Evolutionary conservation across 2,888 invertebrate species (phyloP), one percentile per base, ranked within the genome.

Genomic region (Anodontia alba): DNA sequence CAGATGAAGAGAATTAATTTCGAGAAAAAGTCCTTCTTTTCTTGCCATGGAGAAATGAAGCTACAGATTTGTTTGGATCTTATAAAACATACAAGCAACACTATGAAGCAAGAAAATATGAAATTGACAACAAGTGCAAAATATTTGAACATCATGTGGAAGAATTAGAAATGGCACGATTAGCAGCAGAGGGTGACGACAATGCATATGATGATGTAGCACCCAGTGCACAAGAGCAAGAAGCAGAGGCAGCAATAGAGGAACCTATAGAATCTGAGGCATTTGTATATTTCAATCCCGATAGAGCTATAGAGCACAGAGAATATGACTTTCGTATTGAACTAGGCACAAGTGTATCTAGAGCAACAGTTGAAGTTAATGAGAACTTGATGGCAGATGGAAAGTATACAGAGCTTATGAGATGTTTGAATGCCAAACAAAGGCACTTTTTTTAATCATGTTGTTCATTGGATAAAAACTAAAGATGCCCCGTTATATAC

Each of bases 181-280:
- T 31, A n/a, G 17, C n/a, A 20, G 73, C 57, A 49, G 72, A 72
- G n/a, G 23, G 12, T 31, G 72, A 72, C 2, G 29, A 38, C 38
- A 20, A 81, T 67, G 66, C 62, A 26, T 77, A 73, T 67, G 73
- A 70, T 70, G 51, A 71, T 26, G 1, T 81, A 33, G 81, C 81
- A 31, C 77, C 81, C 36, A 54, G 54, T 62, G 67, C 74, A 38
- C 62, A 82, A 54, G 7, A 38, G 12, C 66, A 79, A 43, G 62
- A 33, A 43, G 69, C 78, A 33, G 49, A 36, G 43, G 76, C 73
- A 57, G 79, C 75, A 73, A 62, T n/a, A 66, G 73, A 62, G 46
- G 36, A 66, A 76, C 23, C 38, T 36, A 46, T 66, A 70, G 72
- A 71, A 71, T 26, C 33, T 20, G 12, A 17, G 15, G 36, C 49